Percentiles rank a stretch among this genome's conserved stretches.
phyloP scores from a whole-genome alignment of 2,888 invertebrate species.

The Pollenia labialis region DNA sequence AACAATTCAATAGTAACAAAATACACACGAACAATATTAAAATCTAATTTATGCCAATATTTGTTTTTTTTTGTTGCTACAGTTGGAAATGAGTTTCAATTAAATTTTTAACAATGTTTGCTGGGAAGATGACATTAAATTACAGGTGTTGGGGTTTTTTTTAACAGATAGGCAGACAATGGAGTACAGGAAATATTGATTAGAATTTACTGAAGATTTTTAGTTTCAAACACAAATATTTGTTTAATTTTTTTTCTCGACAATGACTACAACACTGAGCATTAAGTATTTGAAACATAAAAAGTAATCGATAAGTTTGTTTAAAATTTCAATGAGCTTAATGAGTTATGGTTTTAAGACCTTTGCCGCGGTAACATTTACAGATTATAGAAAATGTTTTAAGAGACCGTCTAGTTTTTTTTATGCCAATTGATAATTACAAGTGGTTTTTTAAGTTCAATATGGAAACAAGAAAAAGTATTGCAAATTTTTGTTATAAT shows the following conservation, averaged over 20 bases:
- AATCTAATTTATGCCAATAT: constrained; percentile 35
- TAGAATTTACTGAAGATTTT: constrained; percentile 21
- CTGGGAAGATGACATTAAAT: constrained; percentile 52
- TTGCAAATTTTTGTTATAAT: no score
- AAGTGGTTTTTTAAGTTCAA: no score
- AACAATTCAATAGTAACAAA: neutral
- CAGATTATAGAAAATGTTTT: neutral
- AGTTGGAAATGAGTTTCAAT: constrained; percentile 3
- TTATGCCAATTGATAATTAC: constrained; percentile 15
- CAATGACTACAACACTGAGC: constrained; percentile 43
- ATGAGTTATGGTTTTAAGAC: constrained; percentile 33
- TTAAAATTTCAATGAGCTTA: constrained; percentile 22
- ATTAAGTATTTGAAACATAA: constrained; percentile 6
- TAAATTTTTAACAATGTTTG: constrained; percentile 30
- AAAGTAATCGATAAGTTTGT: constrained; percentile 29
- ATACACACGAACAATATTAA: neutral
- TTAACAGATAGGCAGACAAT: neutral
- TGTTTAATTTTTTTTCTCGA: neutral
- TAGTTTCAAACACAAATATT: constrained; percentile 20
- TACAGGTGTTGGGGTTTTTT: constrained; percentile 52
- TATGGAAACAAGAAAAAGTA: no score
- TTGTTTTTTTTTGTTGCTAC: neutral
- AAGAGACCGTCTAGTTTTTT: neutral
- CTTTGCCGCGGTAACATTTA: constrained; percentile 1
- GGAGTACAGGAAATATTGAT: neutral